Base-by-base conservation (phyloP, 1,140 invertebrate species). In the Monomorium pharaonis region DNA sequence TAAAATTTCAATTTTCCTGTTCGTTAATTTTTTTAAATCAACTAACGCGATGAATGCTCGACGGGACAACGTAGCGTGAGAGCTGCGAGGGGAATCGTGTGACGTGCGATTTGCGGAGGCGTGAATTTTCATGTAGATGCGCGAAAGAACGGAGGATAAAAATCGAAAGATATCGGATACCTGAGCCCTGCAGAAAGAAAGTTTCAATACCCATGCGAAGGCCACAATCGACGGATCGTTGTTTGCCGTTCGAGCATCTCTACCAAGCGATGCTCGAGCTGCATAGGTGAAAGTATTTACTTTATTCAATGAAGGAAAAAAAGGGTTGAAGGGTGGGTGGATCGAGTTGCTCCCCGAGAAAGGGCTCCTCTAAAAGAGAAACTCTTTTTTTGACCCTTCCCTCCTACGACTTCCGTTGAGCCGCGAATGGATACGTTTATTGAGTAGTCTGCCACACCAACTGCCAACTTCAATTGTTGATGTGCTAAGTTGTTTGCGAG, bases 101-200 rank as follows among this genome's bases (percentile, higher is more conserved):
- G 63, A 47, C 33, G 67, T 56, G 77, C 84, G 81, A 88, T 83
- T 69, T 83, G 70, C 69, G 70, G 85, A 86, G 85, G 78, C 85
- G 87, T 91, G 86, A 91, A 91, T 90, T 90, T 89, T 90, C 74
- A 83, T 76, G 78, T 83, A 70, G 69, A 37, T 60, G 54, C 60
- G 63, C 18, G n/a, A 70, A 14, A 67, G 21, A 54, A 51, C 24
- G 58, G 67, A 58, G 33, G 70, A 86, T 83, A 65, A 86, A 85
- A 86, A 88, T 84, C 60, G 76, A 62, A 78, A 80, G 83, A 78
- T 58, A 65, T 54, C 51, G 58, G 77, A 51, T 86, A 76, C 65
- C 75, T 90, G 88, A 87, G 70, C 44, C 84, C 80, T 67, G 18
- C 27, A 58, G 78, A 74, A 83, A 70, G 33, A 21, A 54, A 33